A percentile compares a stretch with the other conserved stretches of the same genome.
These are phyloP conservation scores for Brachionus rotundiformis DNA, from an alignment of 1,140 invertebrate genomes.

Conservation along the genomic window DNA sequence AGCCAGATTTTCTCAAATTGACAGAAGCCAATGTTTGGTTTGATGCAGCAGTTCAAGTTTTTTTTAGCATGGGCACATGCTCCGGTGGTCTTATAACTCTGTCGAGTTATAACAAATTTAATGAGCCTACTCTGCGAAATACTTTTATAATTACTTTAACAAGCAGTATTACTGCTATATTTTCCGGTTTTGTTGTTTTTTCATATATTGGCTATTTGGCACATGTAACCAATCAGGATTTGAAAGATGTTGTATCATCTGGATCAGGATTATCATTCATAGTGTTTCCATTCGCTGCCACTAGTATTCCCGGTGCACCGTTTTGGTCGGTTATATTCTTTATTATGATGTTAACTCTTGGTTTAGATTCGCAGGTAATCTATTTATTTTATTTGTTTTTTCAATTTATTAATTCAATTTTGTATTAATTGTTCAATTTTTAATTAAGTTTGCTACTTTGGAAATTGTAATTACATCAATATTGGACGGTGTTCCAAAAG, in stretches of 20 bases:
- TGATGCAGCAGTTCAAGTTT: slow-evolving; percentile 82
- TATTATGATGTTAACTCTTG: slow-evolving; percentile 90
- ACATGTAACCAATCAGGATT: slow-evolving; percentile 73
- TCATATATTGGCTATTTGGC: slow-evolving; percentile 98
- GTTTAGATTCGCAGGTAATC: slow-evolving; percentile 75
- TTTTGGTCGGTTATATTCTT: slow-evolving; percentile 97
- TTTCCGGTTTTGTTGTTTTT: slow-evolving; percentile 97
- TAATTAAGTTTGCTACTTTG: slow-evolving; percentile 72
- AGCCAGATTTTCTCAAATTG: slow-evolving; percentile 54
- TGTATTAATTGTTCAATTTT: background rate
- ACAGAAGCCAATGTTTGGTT: slow-evolving; percentile 72
- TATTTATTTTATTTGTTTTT: background rate
- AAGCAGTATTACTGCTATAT: slow-evolving; percentile 94
- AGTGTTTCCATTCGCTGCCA: slow-evolving; percentile 92
- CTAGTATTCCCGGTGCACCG: slow-evolving; percentile 87
- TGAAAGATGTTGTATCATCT: slow-evolving; percentile 83
- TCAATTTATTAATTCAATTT: background rate
- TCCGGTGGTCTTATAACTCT: slow-evolving; percentile 82
- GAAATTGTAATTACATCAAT: slow-evolving; percentile 76
- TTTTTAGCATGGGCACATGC: slow-evolving; percentile 79
- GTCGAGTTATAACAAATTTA: slow-evolving; percentile 78
- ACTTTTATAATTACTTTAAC: slow-evolving; percentile 90
- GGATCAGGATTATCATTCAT: slow-evolving; percentile 92
- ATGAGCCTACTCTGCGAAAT: slow-evolving; percentile 71
- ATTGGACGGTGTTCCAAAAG: slow-evolving; percentile 71